These are phyloP conservation scores for Nothura maculosa DNA, from an alignment of 2,797 vertebrate genomes.

Conservation along the genomic window DNA sequence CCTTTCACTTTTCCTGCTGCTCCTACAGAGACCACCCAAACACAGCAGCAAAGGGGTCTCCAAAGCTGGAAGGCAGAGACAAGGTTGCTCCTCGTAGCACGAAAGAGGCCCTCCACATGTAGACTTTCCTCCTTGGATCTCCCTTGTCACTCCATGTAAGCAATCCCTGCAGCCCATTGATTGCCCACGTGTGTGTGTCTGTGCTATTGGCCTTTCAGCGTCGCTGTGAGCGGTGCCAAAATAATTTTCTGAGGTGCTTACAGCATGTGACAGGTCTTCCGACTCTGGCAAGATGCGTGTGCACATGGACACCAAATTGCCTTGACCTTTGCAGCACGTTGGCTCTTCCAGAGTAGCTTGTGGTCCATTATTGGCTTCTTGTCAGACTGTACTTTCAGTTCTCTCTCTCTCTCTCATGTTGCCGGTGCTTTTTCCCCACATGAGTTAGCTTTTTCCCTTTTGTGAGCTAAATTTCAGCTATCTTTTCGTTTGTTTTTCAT, in stretches of 20 bases:
- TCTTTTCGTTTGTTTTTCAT: not conserved
- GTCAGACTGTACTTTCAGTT: slow-evolving; percentile 20
- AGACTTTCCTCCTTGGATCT: not conserved
- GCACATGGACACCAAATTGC: not conserved
- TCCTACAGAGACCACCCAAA: not conserved
- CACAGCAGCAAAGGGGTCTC: not conserved
- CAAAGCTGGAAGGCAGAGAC: not conserved
- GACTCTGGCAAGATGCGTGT: slow-evolving; percentile 2
- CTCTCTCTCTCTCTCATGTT: not conserved
- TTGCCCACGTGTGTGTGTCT: not conserved
- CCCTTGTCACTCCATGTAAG: not conserved
- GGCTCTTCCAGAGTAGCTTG: slow-evolving; percentile 28
- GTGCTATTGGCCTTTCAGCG: not conserved
- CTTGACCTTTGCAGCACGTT: slow-evolving; percentile 41
- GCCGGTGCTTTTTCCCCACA: not conserved
- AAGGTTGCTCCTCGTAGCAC: not conserved
- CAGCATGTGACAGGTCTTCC: not conserved
- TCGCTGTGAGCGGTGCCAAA: not conserved
- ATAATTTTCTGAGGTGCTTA: not conserved
- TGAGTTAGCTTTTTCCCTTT: slow-evolving; percentile 19
- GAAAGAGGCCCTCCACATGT: not conserved
- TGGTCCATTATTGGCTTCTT: slow-evolving; percentile 35
- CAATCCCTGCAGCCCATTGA: not conserved
- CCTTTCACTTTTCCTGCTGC: not conserved
- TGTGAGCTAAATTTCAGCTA: not conserved